phyloP scores from a whole-genome alignment of 2,113 vertebrate genomes.

The Psilopsiagon aymara region DNA sequence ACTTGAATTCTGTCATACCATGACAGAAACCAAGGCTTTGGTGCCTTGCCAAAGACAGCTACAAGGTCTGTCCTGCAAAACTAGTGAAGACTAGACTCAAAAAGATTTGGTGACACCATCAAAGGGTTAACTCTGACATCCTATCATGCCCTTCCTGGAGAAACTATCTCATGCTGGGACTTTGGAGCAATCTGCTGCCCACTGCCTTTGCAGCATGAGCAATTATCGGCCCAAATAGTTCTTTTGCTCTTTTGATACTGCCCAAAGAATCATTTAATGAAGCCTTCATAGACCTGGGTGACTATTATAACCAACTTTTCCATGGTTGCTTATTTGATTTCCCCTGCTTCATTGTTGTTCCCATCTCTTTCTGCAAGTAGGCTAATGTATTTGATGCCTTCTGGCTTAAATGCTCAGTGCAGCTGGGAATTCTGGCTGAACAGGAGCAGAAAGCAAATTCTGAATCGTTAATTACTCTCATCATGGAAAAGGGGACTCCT shows the following conservation, averaged over 20 bases:
- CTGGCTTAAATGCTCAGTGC: background rate
- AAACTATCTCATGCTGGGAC: background rate
- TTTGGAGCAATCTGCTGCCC: background rate
- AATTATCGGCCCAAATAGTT: background rate
- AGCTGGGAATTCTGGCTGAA: conserved; percentile 18
- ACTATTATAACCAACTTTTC: background rate
- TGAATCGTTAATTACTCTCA: background rate
- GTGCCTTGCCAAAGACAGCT: background rate
- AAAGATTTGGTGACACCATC: background rate
- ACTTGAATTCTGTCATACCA: background rate
- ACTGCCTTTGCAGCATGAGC: background rate
- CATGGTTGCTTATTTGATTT: background rate
- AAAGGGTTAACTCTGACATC: background rate
- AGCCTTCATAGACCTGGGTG: background rate
- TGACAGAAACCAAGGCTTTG: background rate
- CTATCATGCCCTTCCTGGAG: background rate
- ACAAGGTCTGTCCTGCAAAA: background rate
- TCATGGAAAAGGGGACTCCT: background rate
- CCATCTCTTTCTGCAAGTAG: background rate
- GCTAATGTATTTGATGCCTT: background rate
- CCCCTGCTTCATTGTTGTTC: background rate
- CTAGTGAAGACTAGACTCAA: background rate
- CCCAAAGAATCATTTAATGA: background rate
- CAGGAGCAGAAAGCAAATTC: conserved; percentile 17
- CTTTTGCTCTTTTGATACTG: background rate